Conservation (phyloP, 1,140 invertebrate genomes). For the Phocides pigmalion region DNA sequence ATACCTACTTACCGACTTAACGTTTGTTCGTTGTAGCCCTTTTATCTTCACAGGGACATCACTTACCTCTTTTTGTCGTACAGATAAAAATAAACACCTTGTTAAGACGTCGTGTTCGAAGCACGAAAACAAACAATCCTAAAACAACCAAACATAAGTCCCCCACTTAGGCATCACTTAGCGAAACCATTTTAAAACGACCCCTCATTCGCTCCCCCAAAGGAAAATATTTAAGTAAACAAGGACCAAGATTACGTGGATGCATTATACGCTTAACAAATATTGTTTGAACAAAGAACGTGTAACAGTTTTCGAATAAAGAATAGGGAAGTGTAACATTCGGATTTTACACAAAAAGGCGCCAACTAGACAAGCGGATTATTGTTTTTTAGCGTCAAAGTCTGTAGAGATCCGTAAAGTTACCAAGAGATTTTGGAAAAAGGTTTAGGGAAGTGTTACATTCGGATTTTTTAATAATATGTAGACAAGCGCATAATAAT, state of each 20-base stretch:
- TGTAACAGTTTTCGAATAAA: conserved; percentile 69
- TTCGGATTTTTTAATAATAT: too few relatives aligned
- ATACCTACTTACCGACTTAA: too few relatives aligned
- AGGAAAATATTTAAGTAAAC: conserved; percentile 37
- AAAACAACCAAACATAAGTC: conserved; percentile 76
- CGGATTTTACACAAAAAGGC: conserved; percentile 53
- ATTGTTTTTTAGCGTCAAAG: conserved; percentile 42
- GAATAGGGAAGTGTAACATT: conserved; percentile 61
- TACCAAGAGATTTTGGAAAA: too few relatives aligned
- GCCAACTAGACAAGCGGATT: conserved; percentile 69
- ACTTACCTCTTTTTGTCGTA: conserved; percentile 47
- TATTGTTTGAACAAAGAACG: conserved; percentile 69
- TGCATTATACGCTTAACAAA: conserved; percentile 69
- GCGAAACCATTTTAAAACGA: conserved; percentile 60
- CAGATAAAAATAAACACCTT: conserved; percentile 68
- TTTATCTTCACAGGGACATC: conserved; percentile 10
- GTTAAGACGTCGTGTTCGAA: conserved; percentile 69
- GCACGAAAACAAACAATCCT: conserved; percentile 70
- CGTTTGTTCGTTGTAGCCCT: background rate
- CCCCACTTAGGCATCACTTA: conserved; percentile 75
- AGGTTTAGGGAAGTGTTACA: too few relatives aligned
- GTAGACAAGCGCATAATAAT: too few relatives aligned
- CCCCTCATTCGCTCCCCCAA: conserved; percentile 34
- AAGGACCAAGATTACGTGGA: conserved; percentile 54
- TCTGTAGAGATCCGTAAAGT: too few relatives aligned